A percentile compares a stretch with the other conserved stretches of the same genome.
phyloP scores from a whole-genome alignment of 2,888 invertebrate genomes.

The Merodon equestris region DNA sequence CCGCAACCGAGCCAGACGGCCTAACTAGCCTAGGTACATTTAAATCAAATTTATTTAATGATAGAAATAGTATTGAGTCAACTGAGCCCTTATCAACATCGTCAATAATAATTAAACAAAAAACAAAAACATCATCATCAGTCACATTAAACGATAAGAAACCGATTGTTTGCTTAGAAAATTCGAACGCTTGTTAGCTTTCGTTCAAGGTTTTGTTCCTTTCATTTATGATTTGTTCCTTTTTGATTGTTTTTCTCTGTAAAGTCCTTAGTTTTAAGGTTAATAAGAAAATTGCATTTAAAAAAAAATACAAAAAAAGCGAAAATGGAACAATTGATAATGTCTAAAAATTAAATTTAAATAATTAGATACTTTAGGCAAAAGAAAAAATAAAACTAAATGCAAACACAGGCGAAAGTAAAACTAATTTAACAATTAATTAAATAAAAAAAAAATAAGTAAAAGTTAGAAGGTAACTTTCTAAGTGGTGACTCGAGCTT shows the following conservation, averaged over 20 bases:
- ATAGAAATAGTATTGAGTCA: conserved; percentile 58
- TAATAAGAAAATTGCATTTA: conserved; percentile 52
- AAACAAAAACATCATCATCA: conserved; percentile 55
- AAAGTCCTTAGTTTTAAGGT: conserved; percentile 9
- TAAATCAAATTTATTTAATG: conserved; percentile 54
- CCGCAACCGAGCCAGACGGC: conserved; percentile 44
- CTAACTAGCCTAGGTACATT: conserved; percentile 49
- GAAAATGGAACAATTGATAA: conserved; percentile 59
- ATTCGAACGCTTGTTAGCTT: conserved; percentile 70
- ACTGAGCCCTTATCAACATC: conserved; percentile 70
- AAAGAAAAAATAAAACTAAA: conserved; percentile 46
- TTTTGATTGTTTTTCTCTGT: conserved; percentile 11
- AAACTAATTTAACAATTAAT: conserved; percentile 69
- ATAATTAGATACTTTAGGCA: conserved; percentile 54
- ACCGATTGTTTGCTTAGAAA: conserved; percentile 67
- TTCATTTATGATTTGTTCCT: conserved; percentile 7
- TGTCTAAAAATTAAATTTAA: conserved; percentile 52
- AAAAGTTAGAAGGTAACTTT: conserved; percentile 69
- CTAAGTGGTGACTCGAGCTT: conserved; percentile 77
- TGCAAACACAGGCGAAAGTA: conserved; percentile 55
- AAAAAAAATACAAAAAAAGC: conserved; percentile 34
- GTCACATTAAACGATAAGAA: conserved; percentile 53
- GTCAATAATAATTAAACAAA: conserved; percentile 62
- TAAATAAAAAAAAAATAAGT: conserved; percentile 66
- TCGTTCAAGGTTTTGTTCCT: conserved; percentile 58